phyloP scores from a whole-genome alignment of 2,113 vertebrate genomes.

The Apus apus region DNA sequence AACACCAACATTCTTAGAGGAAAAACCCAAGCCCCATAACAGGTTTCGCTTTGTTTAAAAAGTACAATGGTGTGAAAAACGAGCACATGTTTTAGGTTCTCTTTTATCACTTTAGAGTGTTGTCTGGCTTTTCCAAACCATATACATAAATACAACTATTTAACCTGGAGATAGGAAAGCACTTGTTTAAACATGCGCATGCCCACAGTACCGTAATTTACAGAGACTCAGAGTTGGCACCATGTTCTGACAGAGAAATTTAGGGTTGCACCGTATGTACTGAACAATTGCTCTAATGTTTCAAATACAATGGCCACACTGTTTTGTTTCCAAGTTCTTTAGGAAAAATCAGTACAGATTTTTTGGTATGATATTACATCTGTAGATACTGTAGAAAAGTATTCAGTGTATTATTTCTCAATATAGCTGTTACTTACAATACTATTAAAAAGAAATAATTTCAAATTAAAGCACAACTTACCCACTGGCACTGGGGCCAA shows the following conservation, averaged over 20 bases:
- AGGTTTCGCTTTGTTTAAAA: slow-evolving; percentile 14
- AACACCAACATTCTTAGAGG: neutral
- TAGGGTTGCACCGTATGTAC: slow-evolving; percentile 25
- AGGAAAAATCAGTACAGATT: slow-evolving; percentile 21
- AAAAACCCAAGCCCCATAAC: slow-evolving; percentile 1
- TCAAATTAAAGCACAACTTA: neutral
- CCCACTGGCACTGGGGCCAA: neutral
- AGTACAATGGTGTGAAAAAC: neutral
- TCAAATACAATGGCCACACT: slow-evolving; percentile 55
- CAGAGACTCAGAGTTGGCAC: slow-evolving; percentile 33
- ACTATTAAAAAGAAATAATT: neutral
- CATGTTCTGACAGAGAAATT: slow-evolving; percentile 13
- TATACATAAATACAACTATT: slow-evolving; percentile 3
- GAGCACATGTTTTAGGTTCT: slow-evolving; percentile 14
- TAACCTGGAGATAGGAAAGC: slow-evolving; percentile 47
- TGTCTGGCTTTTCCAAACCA: slow-evolving; percentile 34
- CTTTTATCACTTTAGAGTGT: neutral
- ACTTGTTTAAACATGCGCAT: slow-evolving; percentile 55
- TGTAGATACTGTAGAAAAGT: slow-evolving; percentile 1
- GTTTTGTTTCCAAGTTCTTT: slow-evolving; percentile 59
- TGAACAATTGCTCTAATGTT: slow-evolving; percentile 65
- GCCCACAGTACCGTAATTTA: slow-evolving; percentile 37
- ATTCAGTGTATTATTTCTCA: neutral
- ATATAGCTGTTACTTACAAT: neutral
- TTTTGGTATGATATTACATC: neutral